Evolutionary conservation across 2,113 vertebrate genomes (phyloP).

Genomic region (Ardeotis arabs): DNA sequence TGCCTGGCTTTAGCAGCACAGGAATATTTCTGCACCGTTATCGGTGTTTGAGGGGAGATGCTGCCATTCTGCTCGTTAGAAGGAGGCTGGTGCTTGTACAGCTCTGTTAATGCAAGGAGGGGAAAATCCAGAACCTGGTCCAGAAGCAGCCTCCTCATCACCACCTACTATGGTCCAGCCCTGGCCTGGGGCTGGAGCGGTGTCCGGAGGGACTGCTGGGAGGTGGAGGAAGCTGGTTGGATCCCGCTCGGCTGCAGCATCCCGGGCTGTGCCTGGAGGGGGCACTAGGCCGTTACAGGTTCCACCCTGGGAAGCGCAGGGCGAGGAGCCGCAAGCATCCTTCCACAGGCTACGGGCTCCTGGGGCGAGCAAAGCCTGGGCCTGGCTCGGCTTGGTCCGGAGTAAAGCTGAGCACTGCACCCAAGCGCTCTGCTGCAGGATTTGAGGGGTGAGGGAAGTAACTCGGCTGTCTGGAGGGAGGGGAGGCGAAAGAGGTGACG

Average conservation of each 20-base stretch:
- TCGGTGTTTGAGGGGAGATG: neutral
- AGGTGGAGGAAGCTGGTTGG: neutral
- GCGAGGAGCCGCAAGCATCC: neutral
- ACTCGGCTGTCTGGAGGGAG: neutral
- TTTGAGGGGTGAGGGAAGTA: neutral
- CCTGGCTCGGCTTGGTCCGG: neutral
- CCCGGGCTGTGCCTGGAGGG: constrained; percentile 6
- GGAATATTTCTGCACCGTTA: neutral
- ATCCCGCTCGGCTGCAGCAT: neutral
- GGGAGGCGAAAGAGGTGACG: neutral
- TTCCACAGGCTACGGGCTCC: no score
- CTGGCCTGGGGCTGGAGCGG: neutral
- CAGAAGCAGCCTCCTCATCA: neutral
- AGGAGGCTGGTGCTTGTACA: neutral
- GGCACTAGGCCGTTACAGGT: neutral
- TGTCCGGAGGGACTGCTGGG: neutral
- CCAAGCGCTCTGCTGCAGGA: neutral
- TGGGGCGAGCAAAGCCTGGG: neutral
- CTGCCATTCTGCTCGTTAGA: neutral
- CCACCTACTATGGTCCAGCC: neutral
- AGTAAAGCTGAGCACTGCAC: fast-evolving
- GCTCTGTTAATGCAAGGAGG: neutral
- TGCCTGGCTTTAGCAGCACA: neutral
- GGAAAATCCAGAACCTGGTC: neutral
- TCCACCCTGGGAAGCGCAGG: neutral